Evolutionary conservation across 2,113 vertebrate genomes (phyloP).

Genomic region (Brachirus orientalis): DNA sequence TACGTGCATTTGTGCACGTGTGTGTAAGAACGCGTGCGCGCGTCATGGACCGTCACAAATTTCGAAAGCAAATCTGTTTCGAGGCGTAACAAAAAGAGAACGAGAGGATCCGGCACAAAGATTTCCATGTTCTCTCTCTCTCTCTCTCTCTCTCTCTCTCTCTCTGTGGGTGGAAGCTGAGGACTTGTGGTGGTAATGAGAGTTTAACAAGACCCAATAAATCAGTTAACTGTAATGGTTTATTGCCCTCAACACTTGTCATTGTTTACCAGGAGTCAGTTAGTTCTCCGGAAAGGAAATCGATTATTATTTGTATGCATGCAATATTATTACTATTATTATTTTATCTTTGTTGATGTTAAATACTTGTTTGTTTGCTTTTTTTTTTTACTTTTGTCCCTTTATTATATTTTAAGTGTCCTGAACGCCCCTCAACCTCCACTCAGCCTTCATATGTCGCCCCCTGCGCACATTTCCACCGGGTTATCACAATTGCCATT

Average conservation of each 20-base stretch:
- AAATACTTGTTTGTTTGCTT: neutral
- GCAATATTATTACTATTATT: neutral
- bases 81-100: slow-evolving; percentile 16
- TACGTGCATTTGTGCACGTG: neutral
- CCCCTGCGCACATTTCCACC: slow-evolving; percentile 86
- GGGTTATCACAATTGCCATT: slow-evolving; percentile 91
- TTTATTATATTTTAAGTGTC: slow-evolving; percentile 68
- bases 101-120: slow-evolving; percentile 53
- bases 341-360: neutral
- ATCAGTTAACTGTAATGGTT: slow-evolving; percentile 79
- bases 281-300: slow-evolving; percentile 8
- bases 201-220: slow-evolving; percentile 87
- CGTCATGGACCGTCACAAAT: slow-evolving; percentile 19
- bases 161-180: slow-evolving; percentile 42
- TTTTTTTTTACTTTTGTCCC: slow-evolving; percentile 68
- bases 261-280: slow-evolving; percentile 55
- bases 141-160: neutral
- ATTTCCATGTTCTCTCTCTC: neutral
- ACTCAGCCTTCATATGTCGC: slow-evolving; percentile 79
- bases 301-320: neutral
- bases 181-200: slow-evolving; percentile 80
- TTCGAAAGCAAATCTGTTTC: slow-evolving; percentile 53
- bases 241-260: slow-evolving; percentile 72
- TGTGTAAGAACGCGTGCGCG: neutral
- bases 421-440: slow-evolving; percentile 56